Base-by-base conservation (phyloP, 1,140 invertebrate genomes). In the Helicoverpa zea region DNA sequence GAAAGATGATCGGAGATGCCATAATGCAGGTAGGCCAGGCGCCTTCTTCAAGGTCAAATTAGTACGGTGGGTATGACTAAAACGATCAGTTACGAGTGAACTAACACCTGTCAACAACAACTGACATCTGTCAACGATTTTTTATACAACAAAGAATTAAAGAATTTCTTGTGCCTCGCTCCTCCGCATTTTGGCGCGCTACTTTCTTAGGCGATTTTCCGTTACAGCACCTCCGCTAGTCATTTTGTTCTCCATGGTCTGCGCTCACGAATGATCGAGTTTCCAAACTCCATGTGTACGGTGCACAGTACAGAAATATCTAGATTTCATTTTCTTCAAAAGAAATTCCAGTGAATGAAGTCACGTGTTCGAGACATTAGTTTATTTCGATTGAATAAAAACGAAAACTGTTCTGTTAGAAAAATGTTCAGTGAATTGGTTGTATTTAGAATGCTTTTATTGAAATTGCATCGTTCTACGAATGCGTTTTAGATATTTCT, bases 331-430 rank as follows among this genome's bases (percentile, higher is more conserved):
- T 70, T 70, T 52, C 66, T 52, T 70, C 49, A 52, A 70, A 70
- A 70, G 66, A 52, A 66, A 66, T 66, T 35, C 47, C 2, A 30
- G 4, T 52, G 66, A 70, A 70, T 70, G 13, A 49, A 70, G 66
- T 70, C 66, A 70, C 66, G 66, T 52, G 66, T 52, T 52, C 47
- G 23, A 29, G 52, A 70, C 66, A 70, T 70, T 70, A 70, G 66
- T 70, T 70, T 52, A 70, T 70, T 70, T 70, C 66, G 66, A 70
- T 64, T 64, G 63, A 64, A 52, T 52, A 52, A 70, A 52, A 52
- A 35, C 49, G 66, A 70, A 70, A 70, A 70, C 18, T 70, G 66
- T 52, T 64, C 49, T 29, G 49, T 52, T 51, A 16, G 35, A 47
- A 29, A 70, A 29, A 70, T 70, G 49, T 70, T 47, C 43, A 13